These are phyloP conservation scores for Diloba caeruleocephala DNA, from an alignment of 2,888 invertebrate species.

Conservation along the genomic window DNA sequence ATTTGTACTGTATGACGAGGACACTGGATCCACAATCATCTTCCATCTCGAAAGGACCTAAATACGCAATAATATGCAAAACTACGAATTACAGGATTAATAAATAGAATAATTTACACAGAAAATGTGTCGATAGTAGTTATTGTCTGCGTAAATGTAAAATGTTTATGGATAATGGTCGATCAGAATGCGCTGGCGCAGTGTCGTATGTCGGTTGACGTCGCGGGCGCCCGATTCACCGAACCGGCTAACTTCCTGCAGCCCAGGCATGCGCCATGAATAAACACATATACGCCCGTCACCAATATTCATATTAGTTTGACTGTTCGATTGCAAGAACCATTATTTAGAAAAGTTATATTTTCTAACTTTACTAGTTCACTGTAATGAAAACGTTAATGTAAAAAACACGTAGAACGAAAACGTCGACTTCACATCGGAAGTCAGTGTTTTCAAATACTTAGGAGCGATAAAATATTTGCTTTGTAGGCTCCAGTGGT, in stretches of 20 bases:
- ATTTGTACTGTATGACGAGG: conserved; percentile 73
- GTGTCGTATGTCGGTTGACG: conserved; percentile 72
- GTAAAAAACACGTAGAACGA: conserved; percentile 20
- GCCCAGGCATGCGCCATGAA: conserved; percentile 76
- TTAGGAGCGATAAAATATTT: conserved; percentile 72
- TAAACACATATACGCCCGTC: conserved; percentile 70
- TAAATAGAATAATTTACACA: conserved; percentile 52
- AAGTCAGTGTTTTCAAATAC: conserved; percentile 65
- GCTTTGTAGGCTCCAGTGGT: conserved; percentile 69
- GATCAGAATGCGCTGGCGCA: conserved; percentile 72
- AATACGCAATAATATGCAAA: conserved; percentile 59
- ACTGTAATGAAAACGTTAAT: too few species aligned
- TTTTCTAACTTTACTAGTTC: conserved; percentile 27
- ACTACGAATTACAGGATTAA: conserved; percentile 45
- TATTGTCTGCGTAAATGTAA: conserved; percentile 49
- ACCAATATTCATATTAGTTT: conserved; percentile 42
- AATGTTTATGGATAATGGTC: conserved; percentile 65
- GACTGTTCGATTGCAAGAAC: conserved; percentile 26
- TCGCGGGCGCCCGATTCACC: conserved; percentile 72
- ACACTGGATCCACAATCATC: conserved; percentile 67
- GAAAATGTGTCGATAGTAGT: conserved; percentile 43
- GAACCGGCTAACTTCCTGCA: conserved; percentile 82
- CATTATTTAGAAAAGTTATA: conserved; percentile 19
- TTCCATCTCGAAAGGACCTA: conserved; percentile 56
- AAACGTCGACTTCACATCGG: conserved; percentile 40